Evolutionary conservation across 2,888 invertebrate genomes (phyloP), one percentile per base, ranked within the genome.

Genomic region (Stegana nigrithorax): DNA sequence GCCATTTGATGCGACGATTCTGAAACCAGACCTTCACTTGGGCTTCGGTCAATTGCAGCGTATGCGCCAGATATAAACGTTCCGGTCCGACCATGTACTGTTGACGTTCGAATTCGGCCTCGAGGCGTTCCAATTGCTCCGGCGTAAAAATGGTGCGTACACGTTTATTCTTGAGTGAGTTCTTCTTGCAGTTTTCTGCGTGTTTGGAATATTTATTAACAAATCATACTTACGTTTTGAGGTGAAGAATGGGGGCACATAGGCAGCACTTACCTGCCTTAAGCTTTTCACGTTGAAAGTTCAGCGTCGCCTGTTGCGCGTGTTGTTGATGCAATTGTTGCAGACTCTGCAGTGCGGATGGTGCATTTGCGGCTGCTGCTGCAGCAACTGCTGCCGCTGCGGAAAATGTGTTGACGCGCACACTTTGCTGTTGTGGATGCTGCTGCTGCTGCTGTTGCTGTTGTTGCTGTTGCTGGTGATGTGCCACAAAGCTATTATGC

Each of bases 81-180:
- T 97, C 97, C 0, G 96, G 97, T 0, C 97, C 97, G 10, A 98
- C 97, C 97, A 98, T 97, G 87, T 98, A 98, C 85, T 98, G 97
- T 80, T 97, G 97, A 39, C 96, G 87, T 75, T 97, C 96, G 80
- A 98, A 98, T 87, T 97, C 97, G 0, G 94, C 93, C 82, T 98
- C 97, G 60, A 98, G 87, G 71, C 96, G 87, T 84, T 98, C 97
- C 72, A 98, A 86, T 85, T 98, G 97, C 77, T 97, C 97, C 0
- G 97, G 96, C 0, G 97, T 97, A 87, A 98, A 98, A 76, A 98
- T 98, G 0, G 97, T 98, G 23, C 98, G 88, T 39, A 97, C 96
- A 67, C 97, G 87, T 87, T 97, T 97, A 78, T 93, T 93, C 77
- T 87, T 87, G n/a, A 87, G 73, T 1, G 85, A 81, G 6, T 83